A percentile compares a stretch with the other conserved stretches of the same genome.
phyloP scores from a whole-genome alignment of 2,888 invertebrate species.

The Acronicta aceris region DNA sequence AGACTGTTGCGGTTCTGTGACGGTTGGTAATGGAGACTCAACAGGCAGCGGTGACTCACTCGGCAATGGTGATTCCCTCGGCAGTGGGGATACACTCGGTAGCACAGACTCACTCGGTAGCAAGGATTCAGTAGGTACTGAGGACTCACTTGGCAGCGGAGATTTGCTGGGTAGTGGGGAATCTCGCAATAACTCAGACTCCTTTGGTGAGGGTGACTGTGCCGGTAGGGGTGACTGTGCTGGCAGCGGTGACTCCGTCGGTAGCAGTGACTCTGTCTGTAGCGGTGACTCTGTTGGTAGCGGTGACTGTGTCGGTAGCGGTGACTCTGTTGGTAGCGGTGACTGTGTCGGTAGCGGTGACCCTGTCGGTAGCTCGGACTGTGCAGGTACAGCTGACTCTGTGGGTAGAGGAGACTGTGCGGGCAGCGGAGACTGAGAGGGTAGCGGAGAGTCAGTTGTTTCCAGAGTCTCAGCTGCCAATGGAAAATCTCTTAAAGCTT shows the following conservation, averaged over 20 bases:
- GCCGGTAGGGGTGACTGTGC: slow-evolving; percentile 24
- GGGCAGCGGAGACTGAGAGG: slow-evolving; percentile 10
- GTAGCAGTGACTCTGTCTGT: slow-evolving; percentile 36
- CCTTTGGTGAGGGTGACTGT: slow-evolving; percentile 39
- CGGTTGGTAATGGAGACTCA: slow-evolving; percentile 47
- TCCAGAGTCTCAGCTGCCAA: too few species aligned
- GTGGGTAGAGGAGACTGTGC: slow-evolving; percentile 40
- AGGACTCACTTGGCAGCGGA: slow-evolving; percentile 52
- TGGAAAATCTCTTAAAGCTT: too few species aligned
- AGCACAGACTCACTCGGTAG: slow-evolving; percentile 39
- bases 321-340: slow-evolving; percentile 36
- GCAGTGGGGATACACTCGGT: slow-evolving; percentile 54
- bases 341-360: slow-evolving; percentile 29
- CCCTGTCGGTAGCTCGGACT: slow-evolving; percentile 23
- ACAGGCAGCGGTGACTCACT: slow-evolving; percentile 47
- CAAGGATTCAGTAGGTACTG: slow-evolving; percentile 49
- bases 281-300: slow-evolving; percentile 20
- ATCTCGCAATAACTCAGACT: slow-evolving; percentile 45
- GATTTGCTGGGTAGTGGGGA: slow-evolving; percentile 55
- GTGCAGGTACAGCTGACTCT: slow-evolving; percentile 23
- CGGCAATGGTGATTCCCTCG: slow-evolving; percentile 49
- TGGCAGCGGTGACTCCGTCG: slow-evolving; percentile 23
- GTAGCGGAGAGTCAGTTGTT: slow-evolving; percentile 4
- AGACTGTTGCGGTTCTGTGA: slow-evolving; percentile 22
- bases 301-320: slow-evolving; percentile 25